Conservation (phyloP, 2,888 invertebrate species). For the Heterodera filipjevi region DNA sequence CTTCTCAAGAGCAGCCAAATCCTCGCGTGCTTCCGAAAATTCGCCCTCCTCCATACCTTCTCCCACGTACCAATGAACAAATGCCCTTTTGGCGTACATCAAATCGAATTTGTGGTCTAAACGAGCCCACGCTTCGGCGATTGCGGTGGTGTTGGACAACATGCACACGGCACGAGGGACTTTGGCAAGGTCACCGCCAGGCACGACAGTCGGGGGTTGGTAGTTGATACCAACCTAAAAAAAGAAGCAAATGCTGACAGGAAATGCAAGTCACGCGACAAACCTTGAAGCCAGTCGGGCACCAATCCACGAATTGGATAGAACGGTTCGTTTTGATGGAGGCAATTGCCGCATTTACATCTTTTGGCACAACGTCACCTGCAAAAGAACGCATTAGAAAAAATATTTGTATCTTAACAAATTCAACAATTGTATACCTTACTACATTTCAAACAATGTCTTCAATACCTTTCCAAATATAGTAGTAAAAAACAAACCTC, state of each 20-base stretch:
- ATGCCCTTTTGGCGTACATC: conserved; percentile 76
- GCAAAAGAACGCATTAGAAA: no score
- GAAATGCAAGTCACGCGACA: background rate
- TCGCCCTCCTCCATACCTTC: conserved; percentile 65
- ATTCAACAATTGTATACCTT: no score
- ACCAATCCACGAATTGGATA: conserved; percentile 64
- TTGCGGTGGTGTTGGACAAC: conserved; percentile 90
- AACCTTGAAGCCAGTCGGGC: conserved; percentile 64
- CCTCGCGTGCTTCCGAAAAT: conserved; percentile 63
- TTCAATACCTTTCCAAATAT: background rate
- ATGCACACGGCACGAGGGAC: conserved; percentile 78
- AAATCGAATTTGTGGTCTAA: conserved; percentile 77
- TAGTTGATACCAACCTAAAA: conserved; percentile 67
- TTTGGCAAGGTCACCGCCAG: conserved; percentile 81
- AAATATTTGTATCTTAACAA: no score
- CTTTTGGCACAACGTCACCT: conserved; percentile 63
- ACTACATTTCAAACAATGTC: no score
- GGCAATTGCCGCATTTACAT: conserved; percentile 63
- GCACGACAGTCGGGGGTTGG: conserved; percentile 77
- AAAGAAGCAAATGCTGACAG: background rate
- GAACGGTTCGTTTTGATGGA: conserved; percentile 62
- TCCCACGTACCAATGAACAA: conserved; percentile 80
- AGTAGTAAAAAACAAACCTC: conserved; percentile 64
- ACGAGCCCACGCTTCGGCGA: conserved; percentile 83
- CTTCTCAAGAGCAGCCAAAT: conserved; percentile 46